Evolutionary conservation across 2,888 invertebrate genomes (phyloP), one percentile per base, ranked within the genome.

Genomic region (Meliscaeva auricollis): DNA sequence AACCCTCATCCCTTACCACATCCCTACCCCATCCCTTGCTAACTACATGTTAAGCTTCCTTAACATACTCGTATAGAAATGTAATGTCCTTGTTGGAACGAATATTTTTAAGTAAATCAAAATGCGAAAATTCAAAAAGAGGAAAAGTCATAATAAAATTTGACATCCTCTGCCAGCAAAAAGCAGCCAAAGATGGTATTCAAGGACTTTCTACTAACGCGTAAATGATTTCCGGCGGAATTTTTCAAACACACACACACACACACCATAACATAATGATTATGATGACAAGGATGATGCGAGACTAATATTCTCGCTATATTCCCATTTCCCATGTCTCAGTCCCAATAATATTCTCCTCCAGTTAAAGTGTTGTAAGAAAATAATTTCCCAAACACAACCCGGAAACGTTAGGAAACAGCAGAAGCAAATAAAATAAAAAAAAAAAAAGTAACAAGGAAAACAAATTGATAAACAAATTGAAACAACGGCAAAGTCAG

Each of bases 61-160:
- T 11, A 13, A 38, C 35, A 38, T 7, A 35, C 17, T n/a, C n/a
- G n/a, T n/a, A 13, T 13, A 38, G 20, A 38, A 35, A 58, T 35
- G 8, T 58, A 70, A 81, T 44, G 48, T 70, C 69, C 64, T 77
- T 76, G 52, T 46, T 70, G 48, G 58, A 22, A 22, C n/a, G 15
- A 48, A 32, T 48, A 13, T 48, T 30, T 64, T 30, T 64, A 26
- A 66, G 66, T 48, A 50, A 66, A 66, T 66, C 70, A 79, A 79
- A 70, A 68, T 68, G 50, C 44, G 72, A 68, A 78, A 78, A 83
- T 83, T 74, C 77, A 83, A 78, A 75, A 78, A 62, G 22, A 74
- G 52, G 60, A 79, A 79, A 72, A 79, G 60, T 72, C 72, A 41
- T 72, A 79, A 84, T 72, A 80, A 66, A 76, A 84, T 79, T 72